These are phyloP conservation scores for Eucera pruinosa DNA, from an alignment of 2,888 invertebrate species.

Conservation along the genomic window DNA sequence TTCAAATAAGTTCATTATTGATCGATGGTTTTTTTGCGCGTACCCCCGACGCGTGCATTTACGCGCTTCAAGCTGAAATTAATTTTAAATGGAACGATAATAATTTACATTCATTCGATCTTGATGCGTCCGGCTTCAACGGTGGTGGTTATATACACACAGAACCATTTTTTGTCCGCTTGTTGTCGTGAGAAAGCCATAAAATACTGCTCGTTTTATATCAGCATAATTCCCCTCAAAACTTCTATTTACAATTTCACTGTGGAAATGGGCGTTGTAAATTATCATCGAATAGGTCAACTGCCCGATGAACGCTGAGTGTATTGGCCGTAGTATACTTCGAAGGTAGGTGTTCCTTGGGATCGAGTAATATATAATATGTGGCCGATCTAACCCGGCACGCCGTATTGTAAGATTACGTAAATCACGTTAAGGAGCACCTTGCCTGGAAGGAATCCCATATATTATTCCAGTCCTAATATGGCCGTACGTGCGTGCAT, in stretches of 20 bases:
- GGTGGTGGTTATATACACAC: background rate
- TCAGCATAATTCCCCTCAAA: background rate
- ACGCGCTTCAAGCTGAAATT: background rate
- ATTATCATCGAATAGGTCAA: slow-evolving; percentile 41
- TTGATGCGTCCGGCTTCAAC: background rate
- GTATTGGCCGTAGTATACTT: slow-evolving; percentile 13
- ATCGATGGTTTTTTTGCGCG: slow-evolving; percentile 16
- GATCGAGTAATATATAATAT: slow-evolving; percentile 68
- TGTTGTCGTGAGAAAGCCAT: background rate
- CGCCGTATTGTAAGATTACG: slow-evolving; percentile 80
- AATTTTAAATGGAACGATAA: slow-evolving; percentile 25
- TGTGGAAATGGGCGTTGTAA: slow-evolving; percentile 9
- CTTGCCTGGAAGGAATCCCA: slow-evolving; percentile 76
- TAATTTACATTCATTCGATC: slow-evolving; percentile 7
- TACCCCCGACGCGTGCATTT: background rate
- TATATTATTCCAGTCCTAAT: slow-evolving; percentile 82
- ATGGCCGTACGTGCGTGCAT: slow-evolving; percentile 83
- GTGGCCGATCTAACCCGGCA: slow-evolving; percentile 79
- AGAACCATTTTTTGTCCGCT: background rate
- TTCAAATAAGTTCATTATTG: slow-evolving; percentile 32
- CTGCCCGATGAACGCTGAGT: slow-evolving; percentile 13
- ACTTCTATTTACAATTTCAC: slow-evolving; percentile 18
- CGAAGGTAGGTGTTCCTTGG: slow-evolving; percentile 43
- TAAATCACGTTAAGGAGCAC: slow-evolving; percentile 82
- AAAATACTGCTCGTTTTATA: background rate